A percentile compares a stretch with the other conserved stretches of the same genome.
phyloP scores from a whole-genome alignment of 2,113 vertebrate genomes.

The Rhinoptilus africanus region DNA sequence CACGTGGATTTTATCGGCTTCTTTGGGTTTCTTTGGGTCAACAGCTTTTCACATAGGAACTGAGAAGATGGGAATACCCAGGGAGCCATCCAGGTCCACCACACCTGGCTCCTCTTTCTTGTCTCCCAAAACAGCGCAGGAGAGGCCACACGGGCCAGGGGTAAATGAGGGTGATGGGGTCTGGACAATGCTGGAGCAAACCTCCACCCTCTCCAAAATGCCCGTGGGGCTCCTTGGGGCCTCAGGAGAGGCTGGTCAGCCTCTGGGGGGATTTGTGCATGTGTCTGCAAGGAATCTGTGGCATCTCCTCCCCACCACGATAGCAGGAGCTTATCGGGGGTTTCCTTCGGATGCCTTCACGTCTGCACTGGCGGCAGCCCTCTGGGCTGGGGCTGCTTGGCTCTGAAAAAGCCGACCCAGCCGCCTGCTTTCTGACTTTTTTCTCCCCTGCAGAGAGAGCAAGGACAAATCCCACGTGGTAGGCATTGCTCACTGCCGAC shows the following conservation, averaged over 20 bases:
- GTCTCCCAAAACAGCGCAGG: background rate
- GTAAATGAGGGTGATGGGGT: background rate
- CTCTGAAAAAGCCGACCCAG: background rate
- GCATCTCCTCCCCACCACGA: background rate
- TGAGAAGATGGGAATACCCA: background rate
- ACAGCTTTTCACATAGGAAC: accelerated
- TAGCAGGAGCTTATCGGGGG: background rate
- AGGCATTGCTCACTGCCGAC: background rate
- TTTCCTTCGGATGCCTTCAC: constrained; percentile 7
- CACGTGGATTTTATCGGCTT: background rate
- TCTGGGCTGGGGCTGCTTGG: background rate
- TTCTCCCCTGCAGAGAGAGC: background rate
- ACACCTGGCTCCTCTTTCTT: background rate
- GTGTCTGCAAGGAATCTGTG: constrained; percentile 26
- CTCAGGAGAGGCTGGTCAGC: background rate
- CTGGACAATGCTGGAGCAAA: background rate
- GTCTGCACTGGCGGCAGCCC: accelerated
- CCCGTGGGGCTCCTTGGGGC: background rate
- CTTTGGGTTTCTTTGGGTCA: background rate
- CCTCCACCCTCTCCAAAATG: background rate
- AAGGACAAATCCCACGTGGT: background rate
- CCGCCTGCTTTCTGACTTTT: accelerated
- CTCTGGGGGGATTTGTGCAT: background rate
- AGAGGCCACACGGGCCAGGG: background rate
- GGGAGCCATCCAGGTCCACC: background rate